Conservation (phyloP, 2,113 vertebrate genomes). For the Chaetorhynchus papuensis region DNA sequence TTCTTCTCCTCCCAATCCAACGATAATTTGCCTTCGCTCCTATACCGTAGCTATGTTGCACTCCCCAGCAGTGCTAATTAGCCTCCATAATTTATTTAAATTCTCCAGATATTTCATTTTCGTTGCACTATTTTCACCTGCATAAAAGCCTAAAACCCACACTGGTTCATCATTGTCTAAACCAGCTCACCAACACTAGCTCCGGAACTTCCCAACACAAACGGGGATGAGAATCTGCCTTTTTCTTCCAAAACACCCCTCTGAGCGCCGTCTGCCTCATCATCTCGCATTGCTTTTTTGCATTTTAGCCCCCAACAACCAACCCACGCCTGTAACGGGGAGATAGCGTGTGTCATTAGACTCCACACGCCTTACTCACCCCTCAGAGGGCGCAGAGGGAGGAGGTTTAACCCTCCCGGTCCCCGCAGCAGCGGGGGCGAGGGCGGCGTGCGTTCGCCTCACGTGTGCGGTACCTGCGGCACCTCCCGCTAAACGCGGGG, state of each 20-base stretch:
- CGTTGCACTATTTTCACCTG: conserved; percentile 19
- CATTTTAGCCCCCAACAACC: conserved; percentile 1
- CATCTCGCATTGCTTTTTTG: not conserved
- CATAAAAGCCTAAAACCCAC: not conserved
- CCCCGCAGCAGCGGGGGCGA: not conserved
- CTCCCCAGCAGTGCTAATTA: not conserved
- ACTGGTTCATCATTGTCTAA: rapidly evolving
- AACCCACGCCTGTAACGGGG: not conserved
- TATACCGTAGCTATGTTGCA: not conserved
- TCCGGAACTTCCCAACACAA: conserved; percentile 1
- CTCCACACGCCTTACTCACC: not conserved
- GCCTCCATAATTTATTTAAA: not conserved
- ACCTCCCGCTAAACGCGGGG: not conserved
- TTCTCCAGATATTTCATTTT: not conserved
- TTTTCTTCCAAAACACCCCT: not conserved
- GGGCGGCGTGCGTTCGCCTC: rapidly evolving
- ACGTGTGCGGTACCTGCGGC: not conserved
- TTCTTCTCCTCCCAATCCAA: not conserved
- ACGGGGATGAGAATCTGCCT: not conserved
- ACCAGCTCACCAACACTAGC: not conserved
- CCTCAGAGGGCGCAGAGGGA: not conserved
- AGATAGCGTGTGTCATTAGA: not conserved
- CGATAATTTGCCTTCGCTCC: not conserved
- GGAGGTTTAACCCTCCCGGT: not conserved
- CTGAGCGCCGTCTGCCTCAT: not conserved